phyloP scores from a whole-genome alignment of 2,797 vertebrate species.

The Anguilla marmorata region DNA sequence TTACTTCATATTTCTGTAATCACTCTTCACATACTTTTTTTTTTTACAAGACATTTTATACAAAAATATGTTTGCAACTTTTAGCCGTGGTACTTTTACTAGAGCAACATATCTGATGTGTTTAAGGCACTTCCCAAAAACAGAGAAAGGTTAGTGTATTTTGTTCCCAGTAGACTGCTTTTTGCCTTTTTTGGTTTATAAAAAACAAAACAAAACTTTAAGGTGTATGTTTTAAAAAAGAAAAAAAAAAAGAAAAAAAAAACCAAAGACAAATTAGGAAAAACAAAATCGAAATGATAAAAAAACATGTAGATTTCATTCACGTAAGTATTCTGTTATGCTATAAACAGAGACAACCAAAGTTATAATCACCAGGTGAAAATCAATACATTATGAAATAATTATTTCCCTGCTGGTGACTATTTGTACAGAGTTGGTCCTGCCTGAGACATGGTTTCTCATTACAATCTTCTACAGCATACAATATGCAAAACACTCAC shows the following conservation, averaged over 20 bases:
- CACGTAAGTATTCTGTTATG: neutral
- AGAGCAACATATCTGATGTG: slow-evolving; percentile 5
- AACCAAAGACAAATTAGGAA: neutral
- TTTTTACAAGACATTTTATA: slow-evolving; percentile 64
- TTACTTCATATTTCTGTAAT: slow-evolving; percentile 56
- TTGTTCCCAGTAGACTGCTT: slow-evolving; percentile 13
- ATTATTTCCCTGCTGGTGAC: slow-evolving; percentile 6
- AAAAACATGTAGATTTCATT: neutral
- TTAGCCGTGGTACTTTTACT: slow-evolving; percentile 21
- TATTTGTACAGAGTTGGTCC: slow-evolving; percentile 35
- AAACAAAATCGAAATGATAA: neutral
- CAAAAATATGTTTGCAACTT: slow-evolving; percentile 69
- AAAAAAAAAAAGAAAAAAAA: neutral
- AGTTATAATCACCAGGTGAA: slow-evolving; percentile 14
- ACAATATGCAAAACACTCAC: neutral
- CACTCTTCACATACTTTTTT: slow-evolving; percentile 44
- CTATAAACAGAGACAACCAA: neutral
- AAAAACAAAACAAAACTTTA: neutral
- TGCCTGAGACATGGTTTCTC: slow-evolving; percentile 19
- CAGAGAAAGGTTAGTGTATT: slow-evolving; percentile 23
- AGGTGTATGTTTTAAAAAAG: neutral
- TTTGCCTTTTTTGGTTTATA: slow-evolving; percentile 19
- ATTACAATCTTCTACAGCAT: slow-evolving; percentile 20
- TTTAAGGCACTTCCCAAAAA: slow-evolving; percentile 41
- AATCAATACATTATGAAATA: slow-evolving; percentile 3